Evolutionary conservation across 2,888 invertebrate genomes (phyloP).

Genomic region (Hesperia comma): DNA sequence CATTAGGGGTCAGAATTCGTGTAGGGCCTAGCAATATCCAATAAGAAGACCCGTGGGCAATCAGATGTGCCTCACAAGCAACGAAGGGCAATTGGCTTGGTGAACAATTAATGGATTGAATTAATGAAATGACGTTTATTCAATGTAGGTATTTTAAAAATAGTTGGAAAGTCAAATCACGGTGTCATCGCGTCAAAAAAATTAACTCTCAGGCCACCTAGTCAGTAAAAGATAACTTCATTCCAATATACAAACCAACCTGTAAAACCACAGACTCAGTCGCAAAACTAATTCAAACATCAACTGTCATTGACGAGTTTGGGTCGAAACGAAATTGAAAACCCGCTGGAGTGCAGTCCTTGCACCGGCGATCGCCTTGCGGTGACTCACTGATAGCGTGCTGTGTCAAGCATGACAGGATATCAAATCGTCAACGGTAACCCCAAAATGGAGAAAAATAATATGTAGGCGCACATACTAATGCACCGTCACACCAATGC

Average conservation of each 20-base stretch:
- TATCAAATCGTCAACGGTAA: conserved; percentile 11
- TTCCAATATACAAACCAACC: neutral
- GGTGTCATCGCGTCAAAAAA: too few relatives aligned
- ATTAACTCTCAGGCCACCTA: too few relatives aligned
- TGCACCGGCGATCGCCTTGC: conserved; percentile 43
- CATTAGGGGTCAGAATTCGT: too few relatives aligned
- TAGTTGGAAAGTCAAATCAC: too few relatives aligned
- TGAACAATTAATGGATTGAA: too few relatives aligned
- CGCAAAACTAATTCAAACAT: neutral
- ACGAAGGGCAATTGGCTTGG: too few relatives aligned
- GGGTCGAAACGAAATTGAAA: conserved; percentile 30
- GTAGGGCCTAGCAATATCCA: too few relatives aligned
- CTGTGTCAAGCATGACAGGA: neutral
- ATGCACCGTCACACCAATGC: too few relatives aligned
- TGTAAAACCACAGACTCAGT: neutral
- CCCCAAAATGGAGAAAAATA: conserved; percentile 7
- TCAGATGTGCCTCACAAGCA: too few relatives aligned
- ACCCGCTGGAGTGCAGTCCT: conserved; percentile 34
- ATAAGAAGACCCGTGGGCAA: too few relatives aligned
- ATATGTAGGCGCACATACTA: neutral
- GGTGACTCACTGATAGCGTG: conserved; percentile 40
- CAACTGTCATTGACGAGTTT: conserved; percentile 16
- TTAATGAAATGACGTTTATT: too few relatives aligned
- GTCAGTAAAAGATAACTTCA: neutral
- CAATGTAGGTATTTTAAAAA: too few relatives aligned